Conservation (phyloP, 2,113 vertebrate species). For the Prochilodus magdalenae region DNA sequence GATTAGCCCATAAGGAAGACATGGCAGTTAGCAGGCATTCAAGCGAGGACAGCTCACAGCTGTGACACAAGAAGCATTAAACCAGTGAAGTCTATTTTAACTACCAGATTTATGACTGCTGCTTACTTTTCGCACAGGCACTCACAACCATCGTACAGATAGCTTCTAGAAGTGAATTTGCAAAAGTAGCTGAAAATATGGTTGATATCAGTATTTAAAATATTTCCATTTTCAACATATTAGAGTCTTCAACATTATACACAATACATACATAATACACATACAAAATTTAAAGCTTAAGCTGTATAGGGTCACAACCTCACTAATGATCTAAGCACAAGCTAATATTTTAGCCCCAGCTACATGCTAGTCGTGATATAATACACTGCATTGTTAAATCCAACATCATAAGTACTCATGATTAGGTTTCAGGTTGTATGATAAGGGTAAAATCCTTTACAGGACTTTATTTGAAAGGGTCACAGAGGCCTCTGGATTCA, state of each 20-base stretch:
- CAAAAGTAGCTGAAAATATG: neutral
- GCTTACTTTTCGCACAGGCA: neutral
- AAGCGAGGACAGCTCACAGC: neutral
- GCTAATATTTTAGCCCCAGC: too few species aligned
- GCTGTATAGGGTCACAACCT: too few species aligned
- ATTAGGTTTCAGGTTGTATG: neutral
- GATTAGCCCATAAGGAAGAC: neutral
- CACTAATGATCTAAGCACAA: too few species aligned
- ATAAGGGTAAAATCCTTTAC: neutral
- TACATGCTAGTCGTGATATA: too few species aligned
- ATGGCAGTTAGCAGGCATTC: constrained; percentile 10
- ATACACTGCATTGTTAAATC: too few species aligned
- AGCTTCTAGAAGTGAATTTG: too few species aligned
- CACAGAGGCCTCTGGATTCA: neutral
- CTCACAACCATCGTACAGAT: neutral
- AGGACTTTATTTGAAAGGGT: neutral
- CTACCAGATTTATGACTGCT: neutral
- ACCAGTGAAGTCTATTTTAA: neutral
- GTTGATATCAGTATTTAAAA: too few species aligned
- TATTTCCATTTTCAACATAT: too few species aligned
- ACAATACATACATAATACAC: too few species aligned
- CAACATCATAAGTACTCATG: neutral
- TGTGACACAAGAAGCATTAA: neutral
- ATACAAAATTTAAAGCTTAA: too few species aligned
- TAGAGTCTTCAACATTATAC: too few species aligned